phyloP scores from a whole-genome alignment of 2,888 invertebrate species.

The Hoplodrina ambigua region DNA sequence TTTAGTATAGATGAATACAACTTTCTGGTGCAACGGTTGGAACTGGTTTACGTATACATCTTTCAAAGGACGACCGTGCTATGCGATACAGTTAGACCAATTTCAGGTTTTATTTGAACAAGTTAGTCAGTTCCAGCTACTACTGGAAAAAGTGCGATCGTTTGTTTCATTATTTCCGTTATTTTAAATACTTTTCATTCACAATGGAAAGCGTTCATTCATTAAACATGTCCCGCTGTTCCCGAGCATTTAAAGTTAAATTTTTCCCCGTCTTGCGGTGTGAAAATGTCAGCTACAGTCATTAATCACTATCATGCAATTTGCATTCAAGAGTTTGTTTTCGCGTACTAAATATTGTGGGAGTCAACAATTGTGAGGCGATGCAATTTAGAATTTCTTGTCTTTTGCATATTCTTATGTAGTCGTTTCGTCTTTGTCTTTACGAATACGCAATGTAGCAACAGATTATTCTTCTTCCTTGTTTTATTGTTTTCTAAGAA shows the following conservation, averaged over 20 bases:
- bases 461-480: constrained; percentile 4
- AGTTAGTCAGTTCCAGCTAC: constrained; percentile 2
- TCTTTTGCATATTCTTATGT: constrained; percentile 26
- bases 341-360: constrained; percentile 52
- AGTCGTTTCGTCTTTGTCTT: constrained; percentile 30
- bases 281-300: constrained; percentile 46
- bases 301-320: constrained; percentile 55
- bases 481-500: no score
- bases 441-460: neutral
- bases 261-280: constrained; percentile 52
- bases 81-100: neutral
- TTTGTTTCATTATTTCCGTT: constrained; percentile 14
- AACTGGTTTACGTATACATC: no score
- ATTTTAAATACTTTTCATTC: constrained; percentile 40
- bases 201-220: constrained; percentile 55
- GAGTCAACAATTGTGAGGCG: constrained; percentile 41
- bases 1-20: no score
- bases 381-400: constrained; percentile 46
- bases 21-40: no score
- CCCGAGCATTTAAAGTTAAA: constrained; percentile 42
- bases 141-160: neutral
- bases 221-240: constrained; percentile 58
- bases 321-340: constrained; percentile 60
- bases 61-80: no score
- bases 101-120: neutral